phyloP scores from a whole-genome alignment of 2,888 invertebrate species.

The Polydrusus pterygomalis region DNA sequence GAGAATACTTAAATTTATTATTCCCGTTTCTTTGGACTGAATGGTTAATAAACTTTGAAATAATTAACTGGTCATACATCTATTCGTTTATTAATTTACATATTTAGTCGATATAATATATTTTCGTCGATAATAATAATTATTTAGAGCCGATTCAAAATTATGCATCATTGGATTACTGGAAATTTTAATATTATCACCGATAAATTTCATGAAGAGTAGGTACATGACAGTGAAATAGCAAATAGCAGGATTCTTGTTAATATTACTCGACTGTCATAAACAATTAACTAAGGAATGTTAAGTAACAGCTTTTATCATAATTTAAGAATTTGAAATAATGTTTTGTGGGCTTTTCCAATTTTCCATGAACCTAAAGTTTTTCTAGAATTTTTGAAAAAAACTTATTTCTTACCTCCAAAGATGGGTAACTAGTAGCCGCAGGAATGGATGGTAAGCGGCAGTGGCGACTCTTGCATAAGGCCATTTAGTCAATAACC shows the following conservation, averaged over 20 bases:
- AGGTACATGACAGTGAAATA: background rate
- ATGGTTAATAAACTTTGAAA: slow-evolving; percentile 37
- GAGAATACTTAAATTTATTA: slow-evolving; percentile 28
- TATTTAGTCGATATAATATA: slow-evolving; percentile 31
- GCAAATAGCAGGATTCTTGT: background rate
- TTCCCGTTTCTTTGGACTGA: slow-evolving; percentile 22
- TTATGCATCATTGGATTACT: background rate
- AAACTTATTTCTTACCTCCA: too few relatives aligned
- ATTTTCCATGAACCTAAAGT: too few relatives aligned
- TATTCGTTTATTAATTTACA: slow-evolving; percentile 33
- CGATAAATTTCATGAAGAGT: background rate
- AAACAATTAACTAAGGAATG: too few relatives aligned
- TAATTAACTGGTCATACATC: slow-evolving; percentile 31
- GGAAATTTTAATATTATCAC: background rate
- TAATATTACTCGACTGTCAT: too few relatives aligned
- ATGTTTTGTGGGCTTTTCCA: too few relatives aligned
- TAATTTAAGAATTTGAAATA: too few relatives aligned
- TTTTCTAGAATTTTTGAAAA: too few relatives aligned
- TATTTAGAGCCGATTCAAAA: slow-evolving; percentile 20
- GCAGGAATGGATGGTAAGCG: too few relatives aligned
- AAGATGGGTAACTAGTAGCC: too few relatives aligned
- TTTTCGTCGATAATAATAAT: slow-evolving; percentile 29
- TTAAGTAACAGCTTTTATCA: too few relatives aligned
- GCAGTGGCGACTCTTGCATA: too few relatives aligned
- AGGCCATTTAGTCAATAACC: too few relatives aligned